A percentile compares a stretch with the other conserved stretches of the same genome.
These are phyloP conservation scores for Iguana delicatissima DNA, from an alignment of 2,797 vertebrate genomes.

Conservation along the genomic window DNA sequence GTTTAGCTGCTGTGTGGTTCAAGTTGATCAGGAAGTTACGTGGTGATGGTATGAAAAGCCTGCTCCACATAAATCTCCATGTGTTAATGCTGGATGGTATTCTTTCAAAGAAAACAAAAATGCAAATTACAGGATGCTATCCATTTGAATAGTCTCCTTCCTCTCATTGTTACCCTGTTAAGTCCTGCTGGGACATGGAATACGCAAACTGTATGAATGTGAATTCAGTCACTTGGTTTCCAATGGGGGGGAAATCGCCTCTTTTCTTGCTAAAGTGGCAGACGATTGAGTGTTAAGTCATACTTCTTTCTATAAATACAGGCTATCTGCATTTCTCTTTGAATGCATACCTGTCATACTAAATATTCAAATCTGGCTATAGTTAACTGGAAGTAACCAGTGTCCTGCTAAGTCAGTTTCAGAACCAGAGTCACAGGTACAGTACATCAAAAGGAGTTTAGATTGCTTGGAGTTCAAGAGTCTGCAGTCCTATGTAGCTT, in stretches of 20 bases:
- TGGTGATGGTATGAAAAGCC: conserved; percentile 19
- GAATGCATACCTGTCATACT: neutral
- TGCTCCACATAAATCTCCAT: conserved; percentile 29
- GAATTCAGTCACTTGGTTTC: conserved; percentile 11
- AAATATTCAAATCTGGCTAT: conserved; percentile 8
- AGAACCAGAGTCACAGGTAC: neutral
- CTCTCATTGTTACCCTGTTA: conserved; percentile 27
- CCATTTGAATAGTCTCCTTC: conserved; percentile 30
- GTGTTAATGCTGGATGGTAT: conserved; percentile 31
- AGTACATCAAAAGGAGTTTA: conserved; percentile 21
- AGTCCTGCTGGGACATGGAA: conserved; percentile 27
- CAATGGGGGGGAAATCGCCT: neutral
- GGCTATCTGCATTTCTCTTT: conserved; percentile 18
- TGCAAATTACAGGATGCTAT: conserved; percentile 42
- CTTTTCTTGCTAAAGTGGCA: neutral
- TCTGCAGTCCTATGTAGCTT: conserved; percentile 18
- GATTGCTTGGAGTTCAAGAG: conserved; percentile 17
- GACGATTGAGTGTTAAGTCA: conserved; percentile 12
- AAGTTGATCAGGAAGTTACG: conserved; percentile 42
- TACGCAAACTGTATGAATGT: conserved; percentile 19
- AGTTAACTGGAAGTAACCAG: neutral
- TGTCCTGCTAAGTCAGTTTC: neutral
- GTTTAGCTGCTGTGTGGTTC: conserved; percentile 14
- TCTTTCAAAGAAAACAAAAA: conserved; percentile 31
- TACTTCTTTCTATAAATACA: conserved; percentile 16